Base-by-base conservation (phyloP, 1,140 invertebrate species). In the Bombus confusus region DNA sequence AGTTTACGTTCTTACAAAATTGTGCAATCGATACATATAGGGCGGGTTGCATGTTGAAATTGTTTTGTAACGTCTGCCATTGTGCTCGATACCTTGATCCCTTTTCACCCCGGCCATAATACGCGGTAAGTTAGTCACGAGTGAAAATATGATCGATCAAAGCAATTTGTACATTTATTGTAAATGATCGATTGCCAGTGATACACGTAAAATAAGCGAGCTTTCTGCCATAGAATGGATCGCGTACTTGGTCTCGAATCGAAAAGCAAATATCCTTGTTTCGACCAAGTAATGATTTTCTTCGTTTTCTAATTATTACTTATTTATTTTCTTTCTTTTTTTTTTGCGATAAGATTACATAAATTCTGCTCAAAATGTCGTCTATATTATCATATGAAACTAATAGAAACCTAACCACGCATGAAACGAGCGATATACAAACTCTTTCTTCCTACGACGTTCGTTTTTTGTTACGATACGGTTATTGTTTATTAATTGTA, bases 51-150 rank as follows among this genome's bases (percentile, higher is more conserved):
- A 37, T 31, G 34, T 31, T 57, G 74, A 66, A 78, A 83, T 52
- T 9, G 2, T 85, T 79, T 85, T 34, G 66, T 62, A 85, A 85
- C 22, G 1, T 25, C n/a, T 84, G 76, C 68, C 76, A 72, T 84
- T 80, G 52, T 59, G 22, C 52, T 62, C 25, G 68, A 80, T 72
- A 62, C 83, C 83, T 85, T 85, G 83, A 85, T 85, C 83, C 13
- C 66, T 79, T 85, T 84, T 28, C 22, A 22, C 64, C 12, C 39
- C 18, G 13, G 41, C 62, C 34, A 69, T 37, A 34, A 34, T 13
- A n/a, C 57, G 22, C n/a, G n/a, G 47, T 39, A 59, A 37, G 52
- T 34, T 57, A 34, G 6, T 72, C 37, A 39, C 43, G 12, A 72
- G 39, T 72, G 39, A 8, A 41, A 72, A 72, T 72, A 39, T 66